Evolutionary conservation across 2,113 vertebrate genomes (phyloP).

Genomic region (Protobothrops mucrosquamatus): DNA sequence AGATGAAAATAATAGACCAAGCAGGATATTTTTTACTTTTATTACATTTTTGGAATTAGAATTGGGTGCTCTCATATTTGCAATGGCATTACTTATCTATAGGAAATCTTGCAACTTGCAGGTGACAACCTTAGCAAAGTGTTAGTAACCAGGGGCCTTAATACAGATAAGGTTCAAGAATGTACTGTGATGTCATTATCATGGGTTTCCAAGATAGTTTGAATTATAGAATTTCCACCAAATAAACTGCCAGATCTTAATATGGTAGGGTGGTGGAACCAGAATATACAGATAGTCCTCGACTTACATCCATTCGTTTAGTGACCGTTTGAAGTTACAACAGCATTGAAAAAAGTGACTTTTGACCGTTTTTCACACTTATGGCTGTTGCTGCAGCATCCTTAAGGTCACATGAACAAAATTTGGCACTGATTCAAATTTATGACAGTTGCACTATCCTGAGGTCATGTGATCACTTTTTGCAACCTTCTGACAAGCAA

Average conservation of each 20-base stretch:
- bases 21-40: background rate
- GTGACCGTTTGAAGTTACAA: background rate
- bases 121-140: background rate
- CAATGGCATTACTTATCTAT: background rate
- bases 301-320: background rate
- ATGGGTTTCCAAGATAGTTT: background rate
- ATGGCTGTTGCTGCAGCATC: background rate
- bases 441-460: background rate
- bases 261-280: background rate
- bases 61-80: background rate
- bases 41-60: background rate
- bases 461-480: background rate
- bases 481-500: background rate
- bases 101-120: background rate
- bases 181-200: background rate
- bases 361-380: background rate
- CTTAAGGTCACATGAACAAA: background rate
- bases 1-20: background rate
- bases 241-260: background rate
- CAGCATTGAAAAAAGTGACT: background rate
- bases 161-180: background rate
- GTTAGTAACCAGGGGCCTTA: background rate
- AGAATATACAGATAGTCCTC: background rate
- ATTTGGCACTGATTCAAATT: background rate
- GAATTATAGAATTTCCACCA: background rate